These are phyloP conservation scores for Aeoliscus strigatus DNA, from an alignment of 2,797 vertebrate species.

Conservation along the genomic window DNA sequence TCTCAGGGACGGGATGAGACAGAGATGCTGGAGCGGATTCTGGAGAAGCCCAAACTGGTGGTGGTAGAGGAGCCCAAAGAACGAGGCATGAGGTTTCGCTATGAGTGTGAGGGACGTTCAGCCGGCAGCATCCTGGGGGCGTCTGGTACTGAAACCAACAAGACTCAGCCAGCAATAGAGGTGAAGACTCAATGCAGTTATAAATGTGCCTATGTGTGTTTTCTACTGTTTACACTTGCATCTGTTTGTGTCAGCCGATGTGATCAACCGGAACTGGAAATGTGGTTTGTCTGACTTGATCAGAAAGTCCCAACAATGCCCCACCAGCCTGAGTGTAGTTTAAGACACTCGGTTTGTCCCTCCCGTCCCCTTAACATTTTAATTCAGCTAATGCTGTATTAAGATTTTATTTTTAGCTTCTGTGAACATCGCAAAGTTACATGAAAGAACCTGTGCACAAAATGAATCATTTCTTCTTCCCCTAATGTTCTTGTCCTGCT, in stretches of 20 bases:
- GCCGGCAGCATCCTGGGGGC: constrained; percentile 91
- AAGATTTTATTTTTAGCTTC: too few relatives aligned
- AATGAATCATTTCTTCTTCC: constrained; percentile 1
- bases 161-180: constrained; percentile 86
- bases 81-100: constrained; percentile 94
- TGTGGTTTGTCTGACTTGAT: constrained; percentile 40
- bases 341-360: constrained; percentile 34
- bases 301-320: constrained; percentile 62
- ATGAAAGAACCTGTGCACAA: too few relatives aligned
- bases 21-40: constrained; percentile 63
- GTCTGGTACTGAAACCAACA: constrained; percentile 82
- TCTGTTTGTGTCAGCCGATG: background rate
- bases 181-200: constrained; percentile 42
- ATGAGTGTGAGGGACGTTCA: constrained; percentile 90
- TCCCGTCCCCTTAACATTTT: background rate
- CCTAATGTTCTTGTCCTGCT: background rate
- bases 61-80: constrained; percentile 92
- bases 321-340: constrained; percentile 27
- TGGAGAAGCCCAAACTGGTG: constrained; percentile 76
- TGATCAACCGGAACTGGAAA: constrained; percentile 8
- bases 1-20: constrained; percentile 42
- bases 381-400: too few relatives aligned
- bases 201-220: background rate
- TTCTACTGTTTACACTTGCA: background rate
- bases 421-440: too few relatives aligned